Percentiles rank a stretch among this genome's conserved stretches.
Conservation (phyloP, 2,113 vertebrate species). For the Sturnus vulgaris region DNA sequence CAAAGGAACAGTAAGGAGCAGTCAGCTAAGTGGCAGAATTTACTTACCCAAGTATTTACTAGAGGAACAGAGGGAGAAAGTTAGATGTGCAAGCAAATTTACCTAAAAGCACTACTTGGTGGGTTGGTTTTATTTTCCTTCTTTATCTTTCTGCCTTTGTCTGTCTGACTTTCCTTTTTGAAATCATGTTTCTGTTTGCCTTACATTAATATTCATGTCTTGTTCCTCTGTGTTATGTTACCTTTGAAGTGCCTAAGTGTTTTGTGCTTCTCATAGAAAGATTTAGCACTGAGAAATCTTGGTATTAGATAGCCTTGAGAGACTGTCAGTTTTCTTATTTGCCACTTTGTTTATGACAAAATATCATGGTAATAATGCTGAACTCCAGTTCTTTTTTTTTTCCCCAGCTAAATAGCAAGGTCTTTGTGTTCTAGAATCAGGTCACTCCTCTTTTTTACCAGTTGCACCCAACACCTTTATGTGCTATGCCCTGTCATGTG, state of each 20-base stretch:
- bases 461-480: background rate
- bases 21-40: background rate
- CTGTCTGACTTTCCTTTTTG: background rate
- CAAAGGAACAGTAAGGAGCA: background rate
- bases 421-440: background rate
- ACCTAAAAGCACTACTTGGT: background rate
- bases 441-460: background rate
- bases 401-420: background rate
- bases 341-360: background rate
- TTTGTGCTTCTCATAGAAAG: background rate
- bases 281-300: background rate
- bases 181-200: background rate
- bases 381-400: background rate
- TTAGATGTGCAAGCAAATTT: background rate
- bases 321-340: background rate
- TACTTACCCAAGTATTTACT: background rate
- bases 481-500: background rate
- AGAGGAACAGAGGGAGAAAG: background rate
- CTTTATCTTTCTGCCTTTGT: background rate
- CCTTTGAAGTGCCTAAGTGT: background rate
- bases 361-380: background rate
- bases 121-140: too few species aligned
- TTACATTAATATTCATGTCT: background rate
- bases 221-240: background rate
- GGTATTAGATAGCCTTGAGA: background rate